Evolutionary conservation across 2,888 invertebrate species (phyloP).

Genomic region (Dichetophora obliterata): DNA sequence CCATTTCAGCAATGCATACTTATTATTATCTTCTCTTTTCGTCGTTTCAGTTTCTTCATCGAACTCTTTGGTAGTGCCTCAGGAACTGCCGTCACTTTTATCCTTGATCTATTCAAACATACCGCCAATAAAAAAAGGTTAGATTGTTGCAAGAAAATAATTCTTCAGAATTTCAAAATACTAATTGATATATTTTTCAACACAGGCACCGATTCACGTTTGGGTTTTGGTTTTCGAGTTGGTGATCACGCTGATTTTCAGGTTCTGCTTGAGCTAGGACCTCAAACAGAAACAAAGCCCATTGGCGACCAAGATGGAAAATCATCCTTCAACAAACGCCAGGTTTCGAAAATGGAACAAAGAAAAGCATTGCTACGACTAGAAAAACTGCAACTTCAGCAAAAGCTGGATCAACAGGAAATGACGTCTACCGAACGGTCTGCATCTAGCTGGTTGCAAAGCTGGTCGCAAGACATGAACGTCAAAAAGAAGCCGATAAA

Average conservation of each 20-base stretch:
- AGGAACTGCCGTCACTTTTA: slow-evolving; percentile 83
- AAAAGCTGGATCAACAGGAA: slow-evolving; percentile 62
- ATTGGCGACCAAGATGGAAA: slow-evolving; percentile 71
- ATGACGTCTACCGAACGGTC: slow-evolving; percentile 61
- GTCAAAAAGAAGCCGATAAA: slow-evolving; percentile 43
- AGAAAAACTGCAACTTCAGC: slow-evolving; percentile 31
- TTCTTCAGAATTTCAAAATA: neutral
- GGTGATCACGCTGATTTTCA: slow-evolving; percentile 88
- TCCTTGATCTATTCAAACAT: slow-evolving; percentile 87
- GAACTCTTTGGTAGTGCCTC: slow-evolving; percentile 79
- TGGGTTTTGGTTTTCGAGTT: slow-evolving; percentile 84
- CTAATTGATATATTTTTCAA: neutral
- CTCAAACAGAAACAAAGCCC: slow-evolving; percentile 81
- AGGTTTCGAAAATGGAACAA: slow-evolving; percentile 60
- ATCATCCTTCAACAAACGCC: slow-evolving; percentile 64
- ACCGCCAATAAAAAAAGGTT: slow-evolving; percentile 87
- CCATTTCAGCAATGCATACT: too few species aligned
- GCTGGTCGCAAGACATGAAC: slow-evolving; percentile 72
- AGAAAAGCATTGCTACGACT: slow-evolving; percentile 48
- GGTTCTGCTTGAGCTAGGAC: slow-evolving; percentile 81
- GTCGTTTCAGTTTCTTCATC: slow-evolving; percentile 70
- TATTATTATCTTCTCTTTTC: slow-evolving; percentile 11
- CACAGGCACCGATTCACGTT: slow-evolving; percentile 82
- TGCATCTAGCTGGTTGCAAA: slow-evolving; percentile 71
- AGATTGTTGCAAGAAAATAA: slow-evolving; percentile 3